These are phyloP conservation scores for Tiliacea aurago DNA, from an alignment of 2,888 invertebrate species.

Conservation along the genomic window DNA sequence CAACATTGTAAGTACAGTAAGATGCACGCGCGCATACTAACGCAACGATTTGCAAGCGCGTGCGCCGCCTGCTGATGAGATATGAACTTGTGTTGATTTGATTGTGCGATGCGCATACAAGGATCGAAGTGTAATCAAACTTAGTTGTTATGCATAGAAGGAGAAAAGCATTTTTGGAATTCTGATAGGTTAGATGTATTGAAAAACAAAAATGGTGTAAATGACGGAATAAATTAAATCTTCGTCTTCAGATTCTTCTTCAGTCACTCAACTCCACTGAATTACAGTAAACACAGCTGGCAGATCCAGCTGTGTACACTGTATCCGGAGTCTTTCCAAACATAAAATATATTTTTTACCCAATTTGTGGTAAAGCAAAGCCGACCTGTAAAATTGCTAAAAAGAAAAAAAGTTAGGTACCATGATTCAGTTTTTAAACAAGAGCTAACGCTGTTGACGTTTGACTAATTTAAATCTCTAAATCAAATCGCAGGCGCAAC, in stretches of 20 bases:
- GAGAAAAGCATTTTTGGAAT: constrained; percentile 3
- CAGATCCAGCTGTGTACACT: no score
- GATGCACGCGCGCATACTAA: constrained; percentile 53
- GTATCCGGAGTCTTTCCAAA: neutral
- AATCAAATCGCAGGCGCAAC: constrained; percentile 50
- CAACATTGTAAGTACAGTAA: constrained; percentile 44
- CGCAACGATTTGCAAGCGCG: constrained; percentile 34
- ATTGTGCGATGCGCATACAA: constrained; percentile 15
- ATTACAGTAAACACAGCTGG: neutral
- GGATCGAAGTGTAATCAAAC: neutral
- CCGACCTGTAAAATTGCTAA: neutral
- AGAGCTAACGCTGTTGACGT: neutral
- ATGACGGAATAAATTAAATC: neutral
- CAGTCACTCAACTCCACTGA: neutral
- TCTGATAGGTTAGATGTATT: neutral
- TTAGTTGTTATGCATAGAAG: neutral
- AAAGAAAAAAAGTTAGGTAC: neutral
- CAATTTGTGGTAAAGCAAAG: neutral
- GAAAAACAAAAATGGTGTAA: no score
- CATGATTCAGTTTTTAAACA: neutral
- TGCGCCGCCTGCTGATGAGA: constrained; percentile 46
- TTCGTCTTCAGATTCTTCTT: neutral
- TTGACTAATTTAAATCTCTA: constrained; percentile 37
- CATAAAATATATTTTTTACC: neutral
- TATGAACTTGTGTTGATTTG: constrained; percentile 44